These are phyloP conservation scores for Rutpela maculata DNA, from an alignment of 2,888 invertebrate species.

Conservation along the genomic window DNA sequence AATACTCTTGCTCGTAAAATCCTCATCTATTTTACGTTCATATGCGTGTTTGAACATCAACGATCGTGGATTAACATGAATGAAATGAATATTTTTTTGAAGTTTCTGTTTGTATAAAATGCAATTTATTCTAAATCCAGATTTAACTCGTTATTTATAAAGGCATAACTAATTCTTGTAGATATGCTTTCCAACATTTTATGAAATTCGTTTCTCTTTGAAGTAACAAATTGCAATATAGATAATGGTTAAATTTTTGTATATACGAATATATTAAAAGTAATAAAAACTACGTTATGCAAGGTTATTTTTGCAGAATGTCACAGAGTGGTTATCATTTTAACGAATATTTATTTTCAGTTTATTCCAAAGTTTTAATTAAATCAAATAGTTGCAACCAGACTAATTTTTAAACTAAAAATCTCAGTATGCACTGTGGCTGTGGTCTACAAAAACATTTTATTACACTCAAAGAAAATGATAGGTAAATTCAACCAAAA, in stretches of 20 bases:
- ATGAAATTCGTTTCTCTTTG: conserved; percentile 2
- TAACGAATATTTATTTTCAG: neutral
- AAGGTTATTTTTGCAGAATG: neutral
- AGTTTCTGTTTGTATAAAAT: neutral
- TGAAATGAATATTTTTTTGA: neutral
- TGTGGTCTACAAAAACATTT: no score
- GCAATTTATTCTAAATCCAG: neutral
- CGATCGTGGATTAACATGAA: neutral
- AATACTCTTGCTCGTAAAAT: no score
- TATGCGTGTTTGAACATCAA: neutral
- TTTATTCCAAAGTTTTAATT: neutral
- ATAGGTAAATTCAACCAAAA: no score
- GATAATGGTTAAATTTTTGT: neutral
- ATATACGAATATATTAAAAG: neutral
- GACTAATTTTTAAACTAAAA: no score
- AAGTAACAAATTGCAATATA: conserved; percentile 7
- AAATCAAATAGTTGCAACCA: neutral
- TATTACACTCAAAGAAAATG: no score
- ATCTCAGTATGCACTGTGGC: no score
- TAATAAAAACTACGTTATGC: neutral
- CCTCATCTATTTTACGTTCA: no score
- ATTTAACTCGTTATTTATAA: neutral
- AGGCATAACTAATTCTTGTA: neutral
- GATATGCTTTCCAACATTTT: neutral
- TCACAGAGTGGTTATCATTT: neutral